These are phyloP conservation scores for Syritta pipiens DNA, from an alignment of 2,888 invertebrate species.

Conservation along the genomic window DNA sequence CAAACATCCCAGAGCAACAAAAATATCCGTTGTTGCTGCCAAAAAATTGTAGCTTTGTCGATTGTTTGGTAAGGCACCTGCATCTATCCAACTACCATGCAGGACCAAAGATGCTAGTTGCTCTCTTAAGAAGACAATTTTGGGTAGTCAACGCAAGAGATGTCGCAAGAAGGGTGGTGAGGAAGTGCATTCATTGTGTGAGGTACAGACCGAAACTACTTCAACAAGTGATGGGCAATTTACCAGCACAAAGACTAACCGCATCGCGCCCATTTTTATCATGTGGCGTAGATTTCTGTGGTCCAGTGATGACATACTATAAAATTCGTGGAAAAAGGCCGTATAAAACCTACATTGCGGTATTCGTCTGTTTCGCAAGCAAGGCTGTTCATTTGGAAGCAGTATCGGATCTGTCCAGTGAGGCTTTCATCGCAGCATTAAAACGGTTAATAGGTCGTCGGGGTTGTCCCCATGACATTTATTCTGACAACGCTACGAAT, in stretches of 20 bases:
- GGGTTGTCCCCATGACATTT: slow-evolving; percentile 16
- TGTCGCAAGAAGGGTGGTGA: slow-evolving; percentile 3
- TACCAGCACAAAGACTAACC: not conserved
- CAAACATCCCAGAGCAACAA: not conserved
- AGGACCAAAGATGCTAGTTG: slow-evolving; percentile 18
- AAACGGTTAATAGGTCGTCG: slow-evolving; percentile 28
- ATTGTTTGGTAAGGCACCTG: slow-evolving; percentile 15
- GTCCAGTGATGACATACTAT: slow-evolving; percentile 32
- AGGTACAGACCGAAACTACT: slow-evolving; percentile 16
- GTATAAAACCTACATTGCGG: slow-evolving; percentile 35
- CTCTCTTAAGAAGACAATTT: slow-evolving; percentile 7
- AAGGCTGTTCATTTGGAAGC: slow-evolving; percentile 56
- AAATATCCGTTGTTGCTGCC: slow-evolving; percentile 19
- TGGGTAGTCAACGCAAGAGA: slow-evolving; percentile 29
- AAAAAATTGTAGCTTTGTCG: not conserved
- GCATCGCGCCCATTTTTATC: slow-evolving; percentile 45
- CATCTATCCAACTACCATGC: slow-evolving; percentile 45
- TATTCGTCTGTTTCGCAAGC: slow-evolving; percentile 20
- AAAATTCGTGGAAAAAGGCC: slow-evolving; percentile 40
- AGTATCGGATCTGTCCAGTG: slow-evolving; percentile 43
- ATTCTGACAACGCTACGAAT: slow-evolving; percentile 42
- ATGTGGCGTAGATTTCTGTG: slow-evolving; percentile 54
- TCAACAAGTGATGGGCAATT: slow-evolving; percentile 1
- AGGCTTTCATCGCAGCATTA: slow-evolving; percentile 44
- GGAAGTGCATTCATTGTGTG: slow-evolving; percentile 20